Evolutionary conservation across 2,797 vertebrate species (phyloP).

Genomic region (Fistularia commersonii): DNA sequence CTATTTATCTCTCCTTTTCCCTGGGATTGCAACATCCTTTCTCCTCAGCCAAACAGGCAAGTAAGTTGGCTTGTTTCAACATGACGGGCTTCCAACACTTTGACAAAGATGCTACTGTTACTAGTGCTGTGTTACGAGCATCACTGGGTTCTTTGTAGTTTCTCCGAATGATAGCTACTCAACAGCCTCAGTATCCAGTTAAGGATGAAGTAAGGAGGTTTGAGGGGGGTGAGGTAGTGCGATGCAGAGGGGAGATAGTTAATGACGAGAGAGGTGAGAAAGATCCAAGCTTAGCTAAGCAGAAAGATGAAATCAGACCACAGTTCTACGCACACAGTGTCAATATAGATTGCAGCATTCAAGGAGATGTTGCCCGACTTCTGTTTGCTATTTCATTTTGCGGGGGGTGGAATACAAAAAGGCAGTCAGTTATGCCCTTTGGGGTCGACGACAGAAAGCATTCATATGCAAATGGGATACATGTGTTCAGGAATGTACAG

Average conservation of each 20-base stretch:
- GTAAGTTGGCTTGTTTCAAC: slow-evolving; percentile 57
- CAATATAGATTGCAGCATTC: slow-evolving; percentile 42
- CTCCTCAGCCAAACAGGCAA: slow-evolving; percentile 55
- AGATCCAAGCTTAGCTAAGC: slow-evolving; percentile 71
- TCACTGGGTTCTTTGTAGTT: slow-evolving; percentile 55
- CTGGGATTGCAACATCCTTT: slow-evolving; percentile 57
- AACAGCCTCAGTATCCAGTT: slow-evolving; percentile 29
- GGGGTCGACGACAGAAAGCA: slow-evolving; percentile 43
- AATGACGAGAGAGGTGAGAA: slow-evolving; percentile 66
- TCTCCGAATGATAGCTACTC: slow-evolving; percentile 32
- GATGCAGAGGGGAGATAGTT: slow-evolving; percentile 53
- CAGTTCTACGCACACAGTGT: slow-evolving; percentile 45
- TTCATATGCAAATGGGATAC: slow-evolving; percentile 43
- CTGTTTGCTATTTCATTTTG: slow-evolving; percentile 45
- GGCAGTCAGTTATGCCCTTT: slow-evolving; percentile 54
- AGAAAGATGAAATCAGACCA: slow-evolving; percentile 64
- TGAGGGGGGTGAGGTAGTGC: slow-evolving; percentile 20
- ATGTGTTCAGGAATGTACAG: slow-evolving; percentile 43
- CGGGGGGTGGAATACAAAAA: slow-evolving; percentile 55
- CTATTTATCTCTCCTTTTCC: slow-evolving; percentile 53
- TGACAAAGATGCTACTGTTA: slow-evolving; percentile 60
- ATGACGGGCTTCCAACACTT: slow-evolving; percentile 48
- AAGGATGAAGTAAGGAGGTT: slow-evolving; percentile 62
- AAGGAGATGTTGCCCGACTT: slow-evolving; percentile 28
- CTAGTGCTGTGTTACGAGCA: slow-evolving; percentile 38